Evolutionary conservation across 2,888 invertebrate genomes (phyloP).

Genomic region (Brachypalpus laphriformis): DNA sequence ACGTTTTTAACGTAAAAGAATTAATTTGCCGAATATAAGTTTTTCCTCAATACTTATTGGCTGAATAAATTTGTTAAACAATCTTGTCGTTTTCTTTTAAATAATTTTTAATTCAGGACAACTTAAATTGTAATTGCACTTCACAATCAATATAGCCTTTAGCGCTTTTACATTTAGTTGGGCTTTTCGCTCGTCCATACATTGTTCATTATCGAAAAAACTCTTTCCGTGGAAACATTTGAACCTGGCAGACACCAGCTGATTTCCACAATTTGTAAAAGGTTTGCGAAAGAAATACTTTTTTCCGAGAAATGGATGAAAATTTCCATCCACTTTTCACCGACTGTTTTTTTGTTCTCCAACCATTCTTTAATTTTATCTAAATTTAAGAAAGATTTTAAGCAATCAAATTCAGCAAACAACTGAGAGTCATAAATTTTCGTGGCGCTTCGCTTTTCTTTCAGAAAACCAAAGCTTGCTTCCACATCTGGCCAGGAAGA

Average conservation of each 20-base stretch:
- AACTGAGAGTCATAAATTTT: constrained; percentile 39
- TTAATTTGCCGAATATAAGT: background rate
- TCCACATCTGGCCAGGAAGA: constrained; percentile 41
- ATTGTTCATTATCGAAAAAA: constrained; percentile 53
- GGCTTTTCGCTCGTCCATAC: constrained; percentile 39
- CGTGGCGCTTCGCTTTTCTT: too few species aligned
- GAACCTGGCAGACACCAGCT: constrained; percentile 45
- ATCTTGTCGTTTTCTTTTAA: constrained; percentile 26
- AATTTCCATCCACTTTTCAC: constrained; percentile 8
- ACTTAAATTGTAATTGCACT: constrained; percentile 36
- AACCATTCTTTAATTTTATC: constrained; percentile 9
- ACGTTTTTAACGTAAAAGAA: background rate
- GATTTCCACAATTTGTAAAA: constrained; percentile 57
- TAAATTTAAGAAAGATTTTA: too few species aligned
- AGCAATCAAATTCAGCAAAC: constrained; percentile 40
- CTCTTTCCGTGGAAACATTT: too few species aligned
- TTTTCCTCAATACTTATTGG: constrained; percentile 24
- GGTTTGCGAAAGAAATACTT: constrained; percentile 21
- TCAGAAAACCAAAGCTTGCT: constrained; percentile 44
- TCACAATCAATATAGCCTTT: constrained; percentile 38
- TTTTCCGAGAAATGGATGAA: constrained; percentile 10
- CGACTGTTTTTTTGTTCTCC: background rate
- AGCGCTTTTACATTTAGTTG: constrained; percentile 37
- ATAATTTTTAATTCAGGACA: constrained; percentile 42
- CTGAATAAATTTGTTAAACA: constrained; percentile 23